These are phyloP conservation scores for Brenthis ino DNA, from an alignment of 2,888 invertebrate species.

Conservation along the genomic window DNA sequence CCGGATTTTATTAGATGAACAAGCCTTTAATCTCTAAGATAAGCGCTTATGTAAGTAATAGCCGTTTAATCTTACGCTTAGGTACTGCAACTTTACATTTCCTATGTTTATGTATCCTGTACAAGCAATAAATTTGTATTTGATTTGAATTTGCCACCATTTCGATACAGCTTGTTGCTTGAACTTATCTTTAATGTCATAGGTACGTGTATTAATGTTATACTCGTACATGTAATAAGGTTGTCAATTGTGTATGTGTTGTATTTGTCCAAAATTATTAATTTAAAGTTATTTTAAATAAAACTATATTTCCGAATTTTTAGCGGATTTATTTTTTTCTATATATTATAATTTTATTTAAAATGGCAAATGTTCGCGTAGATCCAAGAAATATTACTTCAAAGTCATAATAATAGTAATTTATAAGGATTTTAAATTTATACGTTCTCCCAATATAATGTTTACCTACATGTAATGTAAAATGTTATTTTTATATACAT, in stretches of 20 bases:
- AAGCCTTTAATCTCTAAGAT: constrained; percentile 5
- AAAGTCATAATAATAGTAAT: no score
- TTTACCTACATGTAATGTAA: no score
- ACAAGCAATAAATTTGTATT: constrained; percentile 7
- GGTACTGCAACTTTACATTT: background rate
- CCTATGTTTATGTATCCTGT: constrained; percentile 8
- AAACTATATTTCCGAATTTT: no score
- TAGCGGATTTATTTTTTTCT: no score
- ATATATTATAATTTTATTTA: no score
- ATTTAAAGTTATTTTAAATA: no score
- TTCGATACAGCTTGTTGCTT: background rate
- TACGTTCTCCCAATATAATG: no score
- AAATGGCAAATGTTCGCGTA: no score
- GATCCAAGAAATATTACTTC: no score
- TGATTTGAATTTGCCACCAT: constrained; percentile 20
- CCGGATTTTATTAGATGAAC: background rate
- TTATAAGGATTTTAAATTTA: no score
- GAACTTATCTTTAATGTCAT: constrained; percentile 9
- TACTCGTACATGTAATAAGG: background rate
- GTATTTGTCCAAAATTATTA: background rate
- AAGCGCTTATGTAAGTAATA: constrained; percentile 4
- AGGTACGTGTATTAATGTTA: background rate
- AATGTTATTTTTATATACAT: no score
- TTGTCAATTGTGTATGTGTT: background rate
- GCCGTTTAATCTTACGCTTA: constrained; percentile 9